A percentile compares a stretch with the other conserved stretches of the same genome.
phyloP scores from a whole-genome alignment of 2,888 invertebrate species.

The Pyrrhosoma nymphula region DNA sequence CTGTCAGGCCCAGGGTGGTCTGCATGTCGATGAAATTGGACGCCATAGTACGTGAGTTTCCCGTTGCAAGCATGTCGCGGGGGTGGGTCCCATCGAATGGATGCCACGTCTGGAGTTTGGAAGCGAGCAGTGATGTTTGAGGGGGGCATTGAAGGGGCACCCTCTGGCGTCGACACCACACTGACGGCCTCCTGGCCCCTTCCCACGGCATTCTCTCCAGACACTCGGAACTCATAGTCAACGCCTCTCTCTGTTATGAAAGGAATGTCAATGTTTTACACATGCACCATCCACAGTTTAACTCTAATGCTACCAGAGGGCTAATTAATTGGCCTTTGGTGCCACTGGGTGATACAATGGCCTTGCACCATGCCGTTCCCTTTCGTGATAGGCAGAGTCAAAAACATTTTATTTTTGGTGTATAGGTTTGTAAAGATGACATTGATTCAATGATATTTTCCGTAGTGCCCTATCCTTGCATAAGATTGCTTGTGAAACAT shows the following conservation, averaged over 20 bases:
- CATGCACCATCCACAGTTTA: too few relatives aligned
- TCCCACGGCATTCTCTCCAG: slow-evolving; percentile 96
- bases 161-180: slow-evolving; percentile 95
- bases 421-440: too few relatives aligned
- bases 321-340: too few relatives aligned
- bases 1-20: slow-evolving; percentile 90
- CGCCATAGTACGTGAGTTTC: slow-evolving; percentile 94
- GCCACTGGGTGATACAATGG: too few relatives aligned
- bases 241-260: slow-evolving; percentile 88
- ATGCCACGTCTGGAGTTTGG: slow-evolving; percentile 95
- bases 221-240: slow-evolving; percentile 97
- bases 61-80: slow-evolving; percentile 94
- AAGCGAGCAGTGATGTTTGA: slow-evolving; percentile 91
- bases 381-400: too few relatives aligned
- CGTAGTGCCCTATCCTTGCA: too few relatives aligned
- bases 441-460: too few relatives aligned
- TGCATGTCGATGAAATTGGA: slow-evolving; percentile 93
- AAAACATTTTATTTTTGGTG: too few relatives aligned
- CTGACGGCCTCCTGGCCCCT: slow-evolving; percentile 96
- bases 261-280: neutral
- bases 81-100: slow-evolving; percentile 94
- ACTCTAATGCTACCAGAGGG: too few relatives aligned
- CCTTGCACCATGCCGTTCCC: too few relatives aligned
- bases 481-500: too few relatives aligned
- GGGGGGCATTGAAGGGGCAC: slow-evolving; percentile 92